Evolutionary conservation across 2,888 invertebrate genomes (phyloP), one percentile per base, ranked within the genome.

Genomic region (Dolichomitus sp.): DNA sequence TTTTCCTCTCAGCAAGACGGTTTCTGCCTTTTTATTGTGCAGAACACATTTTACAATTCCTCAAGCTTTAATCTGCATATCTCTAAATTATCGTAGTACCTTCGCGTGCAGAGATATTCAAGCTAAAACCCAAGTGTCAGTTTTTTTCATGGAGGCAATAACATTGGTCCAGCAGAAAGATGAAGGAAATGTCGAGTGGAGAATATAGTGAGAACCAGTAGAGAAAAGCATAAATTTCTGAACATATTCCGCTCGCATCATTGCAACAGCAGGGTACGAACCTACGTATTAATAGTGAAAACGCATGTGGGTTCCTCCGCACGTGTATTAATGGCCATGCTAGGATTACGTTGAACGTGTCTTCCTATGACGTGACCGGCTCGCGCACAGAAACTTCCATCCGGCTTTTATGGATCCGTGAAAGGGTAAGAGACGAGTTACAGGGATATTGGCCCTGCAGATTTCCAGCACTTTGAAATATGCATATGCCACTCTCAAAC

Each of bases 401-500:
- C 40, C 50, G 52, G 52, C 30, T 48, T 76, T 66, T 48, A 59
- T 48, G 5, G 50, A 45, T 12, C 52, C 27, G 19, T 19, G n/a
- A 65, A 37, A 65, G 42, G 45, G 48, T 42, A 12, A 37, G 23
- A 77, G 42, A 27, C 30, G 75, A 52, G 63, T 19, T 17, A 42
- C 4, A 45, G 33, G 52, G 27, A 12, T 50, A 70, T 70, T 12
- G 57, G 27, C n/a, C 45, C 23, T 42, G 19, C 54, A 33, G 17
- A 79, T 72, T 72, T 79, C 54, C 42, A 45, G 45, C 17, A 79
- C 65, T 73, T 57, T 66, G 72, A n/a, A 72, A 66, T 37, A 72
- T 72, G 54, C 65, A 63, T 50, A 42, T 40, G 57, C 54, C 66
- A 50, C 54, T 79, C 72, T 79, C n/a, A 52, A 63, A 65, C 30